Evolutionary conservation across 2,113 vertebrate genomes (phyloP).

Genomic region (Nyctereutes procyonoides): DNA sequence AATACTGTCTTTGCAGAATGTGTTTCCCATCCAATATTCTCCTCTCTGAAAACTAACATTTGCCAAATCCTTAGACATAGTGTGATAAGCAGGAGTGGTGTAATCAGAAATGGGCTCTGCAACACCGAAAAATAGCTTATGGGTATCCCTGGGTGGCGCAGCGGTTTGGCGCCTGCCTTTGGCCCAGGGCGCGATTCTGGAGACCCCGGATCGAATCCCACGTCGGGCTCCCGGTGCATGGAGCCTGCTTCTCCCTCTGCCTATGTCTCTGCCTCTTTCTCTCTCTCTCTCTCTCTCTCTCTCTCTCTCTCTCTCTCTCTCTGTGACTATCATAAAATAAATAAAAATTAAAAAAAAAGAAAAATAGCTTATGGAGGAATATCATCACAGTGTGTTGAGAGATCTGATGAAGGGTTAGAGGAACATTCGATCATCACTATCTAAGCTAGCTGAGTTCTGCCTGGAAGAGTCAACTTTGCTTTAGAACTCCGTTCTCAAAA

Average conservation of each 20-base stretch:
- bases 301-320: too few species aligned
- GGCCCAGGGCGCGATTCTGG: too few species aligned
- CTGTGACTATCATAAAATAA: too few species aligned
- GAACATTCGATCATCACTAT: constrained; percentile 34
- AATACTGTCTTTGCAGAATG: constrained; percentile 56
- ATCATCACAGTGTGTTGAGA: constrained; percentile 66
- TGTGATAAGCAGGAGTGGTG: constrained; percentile 71
- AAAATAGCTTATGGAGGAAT: constrained; percentile 78
- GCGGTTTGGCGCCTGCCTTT: too few species aligned
- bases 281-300: too few species aligned
- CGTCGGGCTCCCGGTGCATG: too few species aligned
- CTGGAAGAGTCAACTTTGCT: constrained; percentile 66
- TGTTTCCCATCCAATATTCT: constrained; percentile 57
- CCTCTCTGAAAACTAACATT: constrained; percentile 71
- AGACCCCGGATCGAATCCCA: too few species aligned
- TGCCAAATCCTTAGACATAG: constrained; percentile 71
- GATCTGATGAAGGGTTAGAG: constrained; percentile 39
- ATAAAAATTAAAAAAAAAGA: too few species aligned
- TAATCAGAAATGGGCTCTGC: constrained; percentile 71
- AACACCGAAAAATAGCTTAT: constrained; percentile 79
- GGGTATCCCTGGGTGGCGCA: too few species aligned
- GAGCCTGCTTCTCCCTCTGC: too few species aligned
- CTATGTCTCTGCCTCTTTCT: too few species aligned
- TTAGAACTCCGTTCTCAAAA: constrained; percentile 67
- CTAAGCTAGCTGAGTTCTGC: not conserved